Evolutionary conservation across 2,113 vertebrate genomes (phyloP), one percentile per base, ranked within the genome.

Genomic region (Todiramphus chloris): DNA sequence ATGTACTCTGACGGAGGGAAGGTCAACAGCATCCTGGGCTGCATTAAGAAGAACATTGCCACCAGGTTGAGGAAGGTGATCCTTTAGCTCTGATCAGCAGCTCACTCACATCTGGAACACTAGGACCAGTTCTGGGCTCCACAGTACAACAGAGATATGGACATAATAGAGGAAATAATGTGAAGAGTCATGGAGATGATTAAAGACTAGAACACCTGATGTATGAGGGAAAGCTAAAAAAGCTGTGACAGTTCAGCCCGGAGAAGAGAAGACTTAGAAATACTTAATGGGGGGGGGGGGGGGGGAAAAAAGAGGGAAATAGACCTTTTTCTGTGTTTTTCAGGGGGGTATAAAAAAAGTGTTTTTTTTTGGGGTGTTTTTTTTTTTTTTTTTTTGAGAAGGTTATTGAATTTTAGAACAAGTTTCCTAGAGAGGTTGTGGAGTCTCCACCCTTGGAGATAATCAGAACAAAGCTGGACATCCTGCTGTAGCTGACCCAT

Each of bases 61-160:
- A 75, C 20, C 16, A 82, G 35, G 13, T 11, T 60, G 50, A 82
- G 33, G 9, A 10, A 69, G 25, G n/a, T 64, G 30, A 20, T 83
- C n/a, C 12, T 90, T 53, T 30, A 48, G 11, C 11, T 75, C 51
- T 79, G 51, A 56, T 82, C 37, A 94, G 41, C 31, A 60, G 4
- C 33, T 60, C 16, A 27, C 20, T 58, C 55, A 60, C 11, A 21
- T 56, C 13, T 55, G 35, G 11, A 79, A 30, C 24, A 67, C 7
- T 25, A 20, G 10, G 5, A 62, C 16, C 19, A 19, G 10, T 60
- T 77, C 23, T 66, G 50, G 55, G 43, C 5, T 46, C 24, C 8
- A 12, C 2, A 6, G 50, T 58, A 39, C 8, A 53, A 39, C 8
- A 76, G 21, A 64, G 3, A 39, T 10, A 56, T 0, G 0, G 33